These are phyloP conservation scores for Eospalax fontanierii DNA, from an alignment of 2,797 vertebrate species.

Conservation along the genomic window DNA sequence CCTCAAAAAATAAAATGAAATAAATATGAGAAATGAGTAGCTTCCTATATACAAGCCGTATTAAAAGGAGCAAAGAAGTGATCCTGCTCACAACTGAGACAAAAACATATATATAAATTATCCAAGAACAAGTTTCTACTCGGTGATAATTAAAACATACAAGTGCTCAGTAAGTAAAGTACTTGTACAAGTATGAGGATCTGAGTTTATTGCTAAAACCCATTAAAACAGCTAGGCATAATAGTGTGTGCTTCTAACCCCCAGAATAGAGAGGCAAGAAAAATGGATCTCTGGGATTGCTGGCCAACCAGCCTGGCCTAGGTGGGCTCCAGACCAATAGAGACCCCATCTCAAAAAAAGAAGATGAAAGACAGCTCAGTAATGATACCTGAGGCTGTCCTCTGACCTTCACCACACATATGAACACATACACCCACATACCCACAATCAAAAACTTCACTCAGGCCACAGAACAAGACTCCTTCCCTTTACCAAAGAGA, in stretches of 20 bases:
- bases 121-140: constrained; percentile 63
- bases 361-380: background rate
- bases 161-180: background rate
- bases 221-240: background rate
- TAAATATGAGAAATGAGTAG: constrained; percentile 1
- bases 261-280: background rate
- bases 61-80: constrained; percentile 24
- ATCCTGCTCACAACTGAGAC: constrained; percentile 37
- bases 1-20: background rate
- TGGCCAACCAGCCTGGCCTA: background rate
- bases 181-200: background rate
- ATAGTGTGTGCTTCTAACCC: background rate
- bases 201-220: too few species aligned
- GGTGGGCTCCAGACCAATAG: background rate
- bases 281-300: background rate
- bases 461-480: background rate
- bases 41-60: background rate
- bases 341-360: background rate
- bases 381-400: background rate
- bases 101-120: constrained; percentile 29
- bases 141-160: constrained; percentile 7
- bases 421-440: background rate
- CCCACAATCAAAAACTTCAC: background rate
- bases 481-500: background rate
- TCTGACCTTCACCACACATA: background rate